Evolutionary conservation across 2,113 vertebrate species (phyloP), one percentile per base, ranked within the genome.

Genomic region (Psittacara wagleri): DNA sequence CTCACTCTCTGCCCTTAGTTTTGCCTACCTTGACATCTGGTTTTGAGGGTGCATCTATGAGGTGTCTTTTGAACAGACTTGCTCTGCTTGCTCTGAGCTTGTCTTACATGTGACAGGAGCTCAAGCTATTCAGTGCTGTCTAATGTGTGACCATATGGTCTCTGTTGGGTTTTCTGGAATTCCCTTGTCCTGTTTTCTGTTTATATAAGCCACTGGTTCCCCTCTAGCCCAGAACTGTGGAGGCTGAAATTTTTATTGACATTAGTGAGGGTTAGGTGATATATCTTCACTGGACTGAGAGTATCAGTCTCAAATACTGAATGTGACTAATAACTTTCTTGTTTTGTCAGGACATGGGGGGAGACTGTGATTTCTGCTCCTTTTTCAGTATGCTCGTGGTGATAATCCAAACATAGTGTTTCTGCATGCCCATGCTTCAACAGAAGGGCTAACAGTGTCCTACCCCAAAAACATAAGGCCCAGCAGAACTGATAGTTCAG

Each of bases 111-210:
- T 94, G 95, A 74, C 68, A 84, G 81, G 73, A 95, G 69, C 69
- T 84, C 92, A 97, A 82, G 81, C 92, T 92, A 86, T 91, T 77
- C n/a, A 43, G 69, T 79, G 83, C 80, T 84, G 51, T 67, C n/a
- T 86, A 48, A 75, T 82, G 35, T 78, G 22, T 82, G 81, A 95
- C 33, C 91, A 94, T 95, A 91, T 89, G 93, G 39, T 92, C 73
- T 84, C 69, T 68, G 49, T 39, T 84, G 86, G 69, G 19, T 89
- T 87, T 74, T 81, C 76, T 91, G 91, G 62, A 95, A 76, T 91
- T 80, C 55, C 54, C 48, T 74, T 49, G 11, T 64, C 17, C 20
- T 35, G 33, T 66, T 37, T 86, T 64, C 72, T 83, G 28, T 81
- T 83, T 93, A 33, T 48, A 4, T 68, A 94, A 94, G 18, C 39